Base-by-base conservation (phyloP, 2,113 vertebrate genomes). In the Rostratula benghalensis region DNA sequence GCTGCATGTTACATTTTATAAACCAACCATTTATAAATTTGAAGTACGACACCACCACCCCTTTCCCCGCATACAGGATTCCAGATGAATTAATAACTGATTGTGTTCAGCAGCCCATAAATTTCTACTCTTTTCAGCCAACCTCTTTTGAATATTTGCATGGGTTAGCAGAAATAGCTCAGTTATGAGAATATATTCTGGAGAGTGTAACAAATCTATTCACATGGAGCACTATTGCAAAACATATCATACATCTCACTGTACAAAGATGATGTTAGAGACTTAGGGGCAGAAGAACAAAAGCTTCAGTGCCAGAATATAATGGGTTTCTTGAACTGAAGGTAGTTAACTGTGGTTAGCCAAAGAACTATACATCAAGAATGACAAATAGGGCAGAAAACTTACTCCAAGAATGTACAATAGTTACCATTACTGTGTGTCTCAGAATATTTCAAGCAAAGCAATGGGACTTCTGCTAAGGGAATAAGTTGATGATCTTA, bases 91-190 rank as follows among this genome's bases (percentile, higher is more conserved):
- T 94, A 95, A 94, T 89, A 95, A 87, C 46, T 8, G 39, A 92
- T 94, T 77, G 27, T 94, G 64, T 87, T 95, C 93, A 92, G 61
- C 94, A 96, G 95, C 68, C 68, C 80, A 94, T 96, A 95, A 95
- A 97, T 94, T 94, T 96, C 39, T 91, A 15, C 37, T 94, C 54
- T 91, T 90, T 90, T 92, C 76, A 92, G 95, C 86, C 89, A 97
- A 63, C 37, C 73, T 77, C 54, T 93, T 89, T 83, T 73, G 73
- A 93, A 89, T 96, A 94, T 92, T 94, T 92, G 83, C 94, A 96
- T 81, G 86, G 91, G 91, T 95, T 94, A 94, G 95, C 96, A 97
- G 69, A 97, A 96, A 96, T 96, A 95, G 83, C 87, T 96, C 7
- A 9, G 93, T 89, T 94, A 97, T 96, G 93, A 95, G 91, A 70